Percentiles rank a stretch among this genome's conserved stretches.
phyloP scores from a whole-genome alignment of 2,888 invertebrate genomes.

The Rhaphigaster nebulosa region DNA sequence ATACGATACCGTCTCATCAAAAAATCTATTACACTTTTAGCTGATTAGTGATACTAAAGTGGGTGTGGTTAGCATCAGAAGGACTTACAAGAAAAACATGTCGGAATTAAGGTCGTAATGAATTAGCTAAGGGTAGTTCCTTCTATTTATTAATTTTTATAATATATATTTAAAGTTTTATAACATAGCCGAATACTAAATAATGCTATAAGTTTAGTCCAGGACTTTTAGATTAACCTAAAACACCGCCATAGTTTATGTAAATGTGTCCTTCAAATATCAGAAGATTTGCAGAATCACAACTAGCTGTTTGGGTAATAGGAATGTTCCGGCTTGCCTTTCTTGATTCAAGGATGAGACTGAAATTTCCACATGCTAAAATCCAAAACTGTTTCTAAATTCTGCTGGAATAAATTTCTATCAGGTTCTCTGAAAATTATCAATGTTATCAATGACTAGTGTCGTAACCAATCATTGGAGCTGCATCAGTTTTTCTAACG shows the following conservation, averaged over 20 bases:
- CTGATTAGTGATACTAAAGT: background rate
- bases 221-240: background rate
- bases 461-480: no score
- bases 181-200: no score
- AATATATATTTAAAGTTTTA: no score
- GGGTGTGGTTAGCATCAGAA: background rate
- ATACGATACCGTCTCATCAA: background rate
- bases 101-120: background rate
- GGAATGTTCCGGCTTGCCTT: background rate
- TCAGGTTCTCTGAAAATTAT: no score
- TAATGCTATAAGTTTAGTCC: no score
- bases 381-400: background rate
- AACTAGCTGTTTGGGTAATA: background rate
- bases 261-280: background rate
- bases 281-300: background rate
- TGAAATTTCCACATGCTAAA: background rate
- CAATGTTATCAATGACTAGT: no score
- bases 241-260: background rate
- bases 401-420: background rate
- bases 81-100: no score
- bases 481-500: no score
- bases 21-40: background rate
- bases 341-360: background rate
- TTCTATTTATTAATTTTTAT: no score
- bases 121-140: background rate